phyloP scores from a whole-genome alignment of 2,888 invertebrate genomes.

The Dynastes grantii region DNA sequence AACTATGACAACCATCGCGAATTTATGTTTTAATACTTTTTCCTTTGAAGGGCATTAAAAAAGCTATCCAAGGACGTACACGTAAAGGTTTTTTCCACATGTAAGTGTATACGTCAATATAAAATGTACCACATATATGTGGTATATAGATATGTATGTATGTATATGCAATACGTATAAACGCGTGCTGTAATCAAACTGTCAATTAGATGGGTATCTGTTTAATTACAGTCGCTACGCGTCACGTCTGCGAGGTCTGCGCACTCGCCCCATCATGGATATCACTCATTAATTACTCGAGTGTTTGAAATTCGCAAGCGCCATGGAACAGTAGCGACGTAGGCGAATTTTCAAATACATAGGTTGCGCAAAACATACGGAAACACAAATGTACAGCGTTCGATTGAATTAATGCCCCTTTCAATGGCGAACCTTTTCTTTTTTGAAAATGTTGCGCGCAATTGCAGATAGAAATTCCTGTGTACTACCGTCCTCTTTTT shows the following conservation, averaged over 20 bases:
- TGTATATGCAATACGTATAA: conserved; percentile 32
- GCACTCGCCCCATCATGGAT: conserved; percentile 58
- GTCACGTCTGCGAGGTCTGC: conserved; percentile 61
- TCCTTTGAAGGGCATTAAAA: too few species aligned
- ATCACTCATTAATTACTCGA: conserved; percentile 61
- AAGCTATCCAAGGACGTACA: too few species aligned
- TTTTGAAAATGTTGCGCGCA: background rate
- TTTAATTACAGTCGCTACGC: conserved; percentile 66
- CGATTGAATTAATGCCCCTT: too few species aligned
- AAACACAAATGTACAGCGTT: background rate
- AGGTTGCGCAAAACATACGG: background rate
- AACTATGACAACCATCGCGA: too few species aligned
- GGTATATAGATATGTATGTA: conserved; percentile 1
- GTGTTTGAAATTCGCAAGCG: conserved; percentile 49
- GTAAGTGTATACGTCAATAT: too few species aligned
- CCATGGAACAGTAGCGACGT: conserved; percentile 39
- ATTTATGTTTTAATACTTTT: too few species aligned
- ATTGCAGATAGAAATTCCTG: too few species aligned
- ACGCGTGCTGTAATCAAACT: conserved; percentile 68
- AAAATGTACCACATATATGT: background rate
- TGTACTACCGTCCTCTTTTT: too few species aligned
- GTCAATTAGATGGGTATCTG: conserved; percentile 69
- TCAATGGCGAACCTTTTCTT: too few species aligned
- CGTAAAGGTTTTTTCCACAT: too few species aligned
- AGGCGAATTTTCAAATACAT: conserved; percentile 27